Conservation (phyloP, 2,113 vertebrate genomes). For the Sander vitreus region DNA sequence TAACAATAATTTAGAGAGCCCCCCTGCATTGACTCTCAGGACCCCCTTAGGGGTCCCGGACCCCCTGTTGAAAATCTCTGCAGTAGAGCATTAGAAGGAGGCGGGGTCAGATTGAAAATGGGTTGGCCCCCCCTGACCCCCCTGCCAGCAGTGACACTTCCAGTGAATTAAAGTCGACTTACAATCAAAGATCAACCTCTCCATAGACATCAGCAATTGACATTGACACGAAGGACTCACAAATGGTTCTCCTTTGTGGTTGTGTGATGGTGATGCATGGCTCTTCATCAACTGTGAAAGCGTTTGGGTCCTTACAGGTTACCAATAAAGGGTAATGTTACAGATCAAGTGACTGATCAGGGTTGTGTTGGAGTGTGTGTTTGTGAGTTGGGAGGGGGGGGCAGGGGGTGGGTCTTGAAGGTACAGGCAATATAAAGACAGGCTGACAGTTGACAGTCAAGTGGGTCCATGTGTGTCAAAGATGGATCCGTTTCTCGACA, state of each 20-base stretch:
- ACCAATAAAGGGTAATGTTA: constrained; percentile 73
- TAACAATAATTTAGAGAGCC: too few species aligned
- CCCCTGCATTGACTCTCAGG: too few species aligned
- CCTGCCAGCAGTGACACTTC: background rate
- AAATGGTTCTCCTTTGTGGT: background rate
- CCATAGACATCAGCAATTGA: background rate
- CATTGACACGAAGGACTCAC: background rate
- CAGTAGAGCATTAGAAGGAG: background rate
- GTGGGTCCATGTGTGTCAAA: constrained; percentile 2
- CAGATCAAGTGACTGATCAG: constrained; percentile 74
- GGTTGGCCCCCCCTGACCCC: too few species aligned
- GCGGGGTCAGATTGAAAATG: background rate
- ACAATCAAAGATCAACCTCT: background rate
- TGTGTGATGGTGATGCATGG: background rate
- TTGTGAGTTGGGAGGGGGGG: constrained; percentile 7
- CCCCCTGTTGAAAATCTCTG: too few species aligned
- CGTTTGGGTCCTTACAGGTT: constrained; percentile 50
- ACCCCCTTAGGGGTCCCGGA: too few species aligned
- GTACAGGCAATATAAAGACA: constrained; percentile 60
- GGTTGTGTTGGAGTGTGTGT: constrained; percentile 13
- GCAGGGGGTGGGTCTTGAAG: constrained; percentile 43
- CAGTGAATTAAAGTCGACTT: background rate
- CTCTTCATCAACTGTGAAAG: constrained; percentile 32
- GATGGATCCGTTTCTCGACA: constrained; percentile 10
- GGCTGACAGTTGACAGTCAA: constrained; percentile 33